These are phyloP conservation scores for Lucifuga dentata DNA, from an alignment of 2,113 vertebrate genomes.

Conservation along the genomic window DNA sequence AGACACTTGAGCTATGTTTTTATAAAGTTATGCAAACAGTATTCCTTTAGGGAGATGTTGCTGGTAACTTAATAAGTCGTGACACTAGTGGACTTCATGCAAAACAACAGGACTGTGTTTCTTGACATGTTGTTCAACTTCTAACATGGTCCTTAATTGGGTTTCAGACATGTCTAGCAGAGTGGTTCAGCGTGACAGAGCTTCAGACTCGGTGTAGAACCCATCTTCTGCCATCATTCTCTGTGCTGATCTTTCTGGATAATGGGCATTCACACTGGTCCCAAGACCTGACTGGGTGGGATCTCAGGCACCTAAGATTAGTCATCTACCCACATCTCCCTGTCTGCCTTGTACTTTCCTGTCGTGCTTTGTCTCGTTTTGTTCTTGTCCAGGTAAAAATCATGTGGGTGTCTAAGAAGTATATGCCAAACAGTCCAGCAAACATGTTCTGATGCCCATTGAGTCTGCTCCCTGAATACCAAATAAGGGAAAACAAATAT, in stretches of 20 bases:
- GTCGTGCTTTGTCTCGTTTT: slow-evolving; percentile 78
- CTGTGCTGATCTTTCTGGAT: slow-evolving; percentile 57
- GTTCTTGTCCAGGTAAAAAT: slow-evolving; percentile 66
- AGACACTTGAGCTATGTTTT: background rate
- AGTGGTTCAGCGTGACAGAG: slow-evolving; percentile 58
- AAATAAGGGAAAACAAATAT: slow-evolving; percentile 58
- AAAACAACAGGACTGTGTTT: slow-evolving; percentile 49
- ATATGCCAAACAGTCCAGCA: slow-evolving; percentile 70
- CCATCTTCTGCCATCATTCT: slow-evolving; percentile 54
- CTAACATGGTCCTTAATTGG: slow-evolving; percentile 66
- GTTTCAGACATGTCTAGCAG: slow-evolving; percentile 57
- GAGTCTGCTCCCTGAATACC: slow-evolving; percentile 63
- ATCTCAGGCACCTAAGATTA: slow-evolving; percentile 65
- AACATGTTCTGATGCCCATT: slow-evolving; percentile 62
- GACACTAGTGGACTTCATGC: slow-evolving; percentile 5
- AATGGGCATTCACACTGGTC: slow-evolving; percentile 52
- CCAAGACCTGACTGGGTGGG: slow-evolving; percentile 45
- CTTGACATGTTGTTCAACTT: slow-evolving; percentile 38
- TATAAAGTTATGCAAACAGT: slow-evolving; percentile 21
- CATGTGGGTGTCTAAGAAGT: slow-evolving; percentile 66
- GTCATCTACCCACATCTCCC: slow-evolving; percentile 69
- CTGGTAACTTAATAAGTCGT: slow-evolving; percentile 51
- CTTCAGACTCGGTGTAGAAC: slow-evolving; percentile 53
- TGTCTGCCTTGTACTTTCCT: slow-evolving; percentile 57
- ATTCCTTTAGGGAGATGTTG: slow-evolving; percentile 10